Conservation (phyloP, 1,140 invertebrate species). For the Conus betulinus region DNA sequence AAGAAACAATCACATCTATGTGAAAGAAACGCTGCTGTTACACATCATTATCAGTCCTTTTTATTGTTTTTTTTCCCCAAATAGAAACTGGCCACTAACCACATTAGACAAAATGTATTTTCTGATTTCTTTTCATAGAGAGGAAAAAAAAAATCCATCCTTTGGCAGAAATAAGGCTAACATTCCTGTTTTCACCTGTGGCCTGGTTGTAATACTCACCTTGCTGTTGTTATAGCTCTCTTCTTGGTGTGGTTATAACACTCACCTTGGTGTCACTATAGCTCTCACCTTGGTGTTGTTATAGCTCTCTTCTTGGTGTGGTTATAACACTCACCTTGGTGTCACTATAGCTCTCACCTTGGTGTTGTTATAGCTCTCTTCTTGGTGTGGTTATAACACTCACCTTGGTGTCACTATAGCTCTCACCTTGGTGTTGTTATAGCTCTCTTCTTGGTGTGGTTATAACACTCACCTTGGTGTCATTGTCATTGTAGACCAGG, state of each 20-base stretch:
- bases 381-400: neutral
- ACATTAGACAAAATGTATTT: too few species aligned
- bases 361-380: neutral
- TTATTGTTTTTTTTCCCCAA: too few species aligned
- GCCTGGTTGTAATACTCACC: conserved; percentile 70
- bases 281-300: conserved; percentile 64
- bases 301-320: conserved; percentile 74
- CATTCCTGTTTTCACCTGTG: too few species aligned
- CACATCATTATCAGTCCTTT: too few species aligned
- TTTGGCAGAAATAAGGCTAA: too few species aligned
- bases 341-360: conserved; percentile 79
- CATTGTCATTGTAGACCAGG: conserved; percentile 86
- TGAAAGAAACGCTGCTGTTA: too few species aligned
- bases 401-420: conserved; percentile 62
- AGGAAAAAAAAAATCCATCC: too few species aligned
- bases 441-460: conserved; percentile 74
- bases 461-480: conserved; percentile 80
- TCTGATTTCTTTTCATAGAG: too few species aligned
- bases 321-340: conserved; percentile 78
- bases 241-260: too few species aligned
- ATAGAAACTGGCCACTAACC: too few species aligned
- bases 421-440: conserved; percentile 65
- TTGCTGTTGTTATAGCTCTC: conserved; percentile 82
- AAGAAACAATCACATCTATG: too few species aligned
- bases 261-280: neutral